Evolutionary conservation across 2,113 vertebrate genomes (phyloP), one percentile per base, ranked within the genome.

Genomic region (Ptyas mucosa): DNA sequence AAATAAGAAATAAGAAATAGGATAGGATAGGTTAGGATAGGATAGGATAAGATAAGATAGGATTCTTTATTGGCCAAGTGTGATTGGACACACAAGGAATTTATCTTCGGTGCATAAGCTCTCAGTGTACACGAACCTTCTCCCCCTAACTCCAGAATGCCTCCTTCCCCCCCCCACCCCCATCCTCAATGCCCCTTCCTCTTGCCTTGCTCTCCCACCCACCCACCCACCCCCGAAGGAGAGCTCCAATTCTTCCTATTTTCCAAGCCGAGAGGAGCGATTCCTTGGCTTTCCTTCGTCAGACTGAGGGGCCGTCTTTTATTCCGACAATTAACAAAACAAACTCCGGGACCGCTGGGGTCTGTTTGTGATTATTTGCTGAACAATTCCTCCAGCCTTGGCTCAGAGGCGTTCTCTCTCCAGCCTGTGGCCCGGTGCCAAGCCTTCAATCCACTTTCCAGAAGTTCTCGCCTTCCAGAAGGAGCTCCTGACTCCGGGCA

Each of bases 281-380:
- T 85, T 85, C 15, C 21, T 58, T 87, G 55, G 92, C 46, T 46
- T 95, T 94, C 93, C 94, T 95, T 92, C 95, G 95, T 95, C 94
- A 94, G 91, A 93, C 89, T 95, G 12, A 49, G 6, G 58, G 55
- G 90, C 89, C 64, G 90, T 95, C 94, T 97, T 97, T 96, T 95
- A 95, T 96, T 94, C 95, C 61, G 95, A 95, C 96, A 97, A 97
- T 96, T 95, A 95, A 87, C 95, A 96, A 94, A 97, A 92, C 55
- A 94, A 87, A 95, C 5, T 93, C 95, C 90, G 94, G 95, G 92
- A 93, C 93, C 93, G 87, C 90, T 89, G 2, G 52, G 93, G 95
- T 96, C 97, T 96, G 96, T 87, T 96, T 95, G 95, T 96, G 95
- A 97, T 97, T 97, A 96, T 94, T 96, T 91, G 92, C 95, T 93